Evolutionary conservation across 2,888 invertebrate genomes (phyloP), one percentile per base, ranked within the genome.

Genomic region (Sesia bembeciformis): DNA sequence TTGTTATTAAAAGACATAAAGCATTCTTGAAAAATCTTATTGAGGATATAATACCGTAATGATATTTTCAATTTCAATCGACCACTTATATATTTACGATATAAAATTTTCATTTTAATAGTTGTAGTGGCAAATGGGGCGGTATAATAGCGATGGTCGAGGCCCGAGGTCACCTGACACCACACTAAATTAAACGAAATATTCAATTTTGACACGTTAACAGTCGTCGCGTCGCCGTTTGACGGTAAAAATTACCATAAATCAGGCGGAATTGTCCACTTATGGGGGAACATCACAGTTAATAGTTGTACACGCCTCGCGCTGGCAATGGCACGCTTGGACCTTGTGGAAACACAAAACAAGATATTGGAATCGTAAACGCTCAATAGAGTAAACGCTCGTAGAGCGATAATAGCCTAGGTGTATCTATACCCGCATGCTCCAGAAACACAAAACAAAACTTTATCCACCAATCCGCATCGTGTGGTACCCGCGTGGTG

Each of bases 191-290:
- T 60, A 68, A 62, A 60, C 53, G 46, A 59, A 62, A 68, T 67
- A 68, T 70, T 68, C 67, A 67, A 65, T 70, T 67, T 59, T 69
- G 67, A 66, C 67, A 67, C 62, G 64, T 60, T 63, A 63, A 66
- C 62, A 58, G 64, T 59, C 51, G 60, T 57, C 58, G 43, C 46
- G 54, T 50, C 58, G 55, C 49, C 53, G 51, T 53, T 41, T 54
- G 57, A 53, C 56, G 58, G 59, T 64, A 62, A 61, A 63, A 60
- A 66, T 61, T 54, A 57, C 55, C 57, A 64, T 70, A 69, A 68
- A 66, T 68, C 67, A 64, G 41, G 38, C 51, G 54, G 55, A 63
- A 64, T 63, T 60, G 61, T 57, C 62, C 62, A 60, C 61, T 59
- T 61, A 62, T 56, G 59, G 56, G 56, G 46, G 40, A 38, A 50